Base-by-base conservation (phyloP, 2,888 invertebrate genomes). In the Thymelicus sylvestris region DNA sequence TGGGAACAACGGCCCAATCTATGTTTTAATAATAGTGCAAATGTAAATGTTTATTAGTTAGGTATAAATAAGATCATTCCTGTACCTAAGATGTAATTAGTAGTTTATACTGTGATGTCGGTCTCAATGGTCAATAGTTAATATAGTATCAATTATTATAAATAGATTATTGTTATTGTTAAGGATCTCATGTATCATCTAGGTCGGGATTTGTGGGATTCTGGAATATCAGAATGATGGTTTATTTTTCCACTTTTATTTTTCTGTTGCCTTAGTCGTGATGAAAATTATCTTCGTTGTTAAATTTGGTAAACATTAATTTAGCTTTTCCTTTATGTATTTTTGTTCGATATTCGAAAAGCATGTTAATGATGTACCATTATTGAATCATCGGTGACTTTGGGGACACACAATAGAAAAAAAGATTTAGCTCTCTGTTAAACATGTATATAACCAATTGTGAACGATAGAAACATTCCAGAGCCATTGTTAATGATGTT, bases 401-500 rank as follows among this genome's bases (percentile, higher is more conserved):
- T 67, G 72, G 66, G 57, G 67, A 66, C 62, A 57, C 59, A 72
- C 70, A 78, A 70, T 75, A 73, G 71, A 73, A 75, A 77, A 78
- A 80, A 77, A 65, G 48, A 80, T 75, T 80, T 82, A 85, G 91
- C 91, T 90, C 90, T 92, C 90, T 91, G 84, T 79, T 81, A 79
- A 79, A 86, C 83, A 83, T 81, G 78, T 83, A 80, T 81, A 81
- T 86, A 88, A 86, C 84, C 84, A 85, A 84, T 86, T 86, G 83
- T 86, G 88, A 86, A 89, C 88, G 87, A 88, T 86, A 87, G 85
- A 83, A 81, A 93, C 93, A 93, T 93, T 93, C 93, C 93, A 93
- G 92, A 92, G 90, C 91, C 91, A 93, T 93, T 93, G 93, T 93
- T 93, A 92, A 92, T 88, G 90, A 91, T 91, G 91, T 92, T 93